A percentile compares a stretch with the other conserved stretches of the same genome.
These are phyloP conservation scores for Caiman crocodilus DNA, from an alignment of 2,797 vertebrate species.

Conservation along the genomic window DNA sequence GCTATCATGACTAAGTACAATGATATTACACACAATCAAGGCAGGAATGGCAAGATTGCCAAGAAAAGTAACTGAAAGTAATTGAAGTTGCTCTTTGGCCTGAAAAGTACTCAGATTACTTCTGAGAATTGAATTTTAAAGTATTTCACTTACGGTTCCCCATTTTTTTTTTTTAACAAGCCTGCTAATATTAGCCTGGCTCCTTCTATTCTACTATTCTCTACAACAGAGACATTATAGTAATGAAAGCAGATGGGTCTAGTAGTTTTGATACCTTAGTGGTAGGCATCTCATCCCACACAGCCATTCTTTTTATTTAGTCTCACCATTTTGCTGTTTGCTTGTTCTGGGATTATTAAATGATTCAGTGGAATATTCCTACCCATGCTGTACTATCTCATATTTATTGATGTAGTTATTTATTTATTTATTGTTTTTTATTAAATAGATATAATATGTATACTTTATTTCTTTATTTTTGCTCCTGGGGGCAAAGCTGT, in stretches of 20 bases:
- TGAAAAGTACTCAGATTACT: conserved; percentile 20
- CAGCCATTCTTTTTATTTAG: not conserved
- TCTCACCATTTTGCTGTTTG: not conserved
- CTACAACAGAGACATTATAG: not conserved
- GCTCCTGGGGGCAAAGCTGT: too few species aligned
- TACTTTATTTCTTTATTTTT: too few species aligned
- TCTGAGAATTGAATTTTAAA: not conserved
- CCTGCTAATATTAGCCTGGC: not conserved
- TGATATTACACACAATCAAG: conserved; percentile 18
- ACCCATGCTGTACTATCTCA: too few species aligned
- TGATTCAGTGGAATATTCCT: too few species aligned
- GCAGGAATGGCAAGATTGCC: not conserved
- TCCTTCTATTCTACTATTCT: not conserved
- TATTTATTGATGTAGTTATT: too few species aligned
- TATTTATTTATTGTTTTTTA: too few species aligned
- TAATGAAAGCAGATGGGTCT: not conserved
- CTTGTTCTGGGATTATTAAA: not conserved
- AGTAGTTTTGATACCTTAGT: not conserved
- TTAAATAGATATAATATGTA: too few species aligned
- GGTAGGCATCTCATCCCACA: not conserved
- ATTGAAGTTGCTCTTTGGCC: conserved; percentile 31
- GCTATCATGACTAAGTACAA: not conserved
- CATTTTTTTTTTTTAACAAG: conserved; percentile 11
- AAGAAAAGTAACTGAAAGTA: conserved; percentile 36
- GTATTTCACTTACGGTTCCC: not conserved